Evolutionary conservation across 2,113 vertebrate genomes (phyloP), one percentile per base, ranked within the genome.

Genomic region (Origma solitaria): DNA sequence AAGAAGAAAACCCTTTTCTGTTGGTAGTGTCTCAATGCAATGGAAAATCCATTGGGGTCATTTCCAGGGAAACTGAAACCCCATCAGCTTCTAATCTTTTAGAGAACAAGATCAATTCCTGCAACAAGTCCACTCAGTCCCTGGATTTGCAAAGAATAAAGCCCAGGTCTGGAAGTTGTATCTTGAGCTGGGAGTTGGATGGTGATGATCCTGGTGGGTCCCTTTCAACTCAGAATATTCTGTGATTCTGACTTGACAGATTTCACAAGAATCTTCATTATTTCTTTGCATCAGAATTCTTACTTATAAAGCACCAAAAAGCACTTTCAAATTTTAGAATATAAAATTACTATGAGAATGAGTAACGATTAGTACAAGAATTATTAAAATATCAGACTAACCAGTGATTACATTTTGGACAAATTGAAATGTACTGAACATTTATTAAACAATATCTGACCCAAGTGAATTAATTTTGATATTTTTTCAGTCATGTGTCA

Each of bases 291-390:
- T 35, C 5, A 9, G 17, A 58, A 37, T 66, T 44, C 11, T 12
- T 68, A 22, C 18, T 42, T 27, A 15, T 18, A 35, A 18, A 44
- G 4, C 44, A 76, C 14, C 21, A 51, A 2, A 4, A 10, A 44
- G 5, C 24, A 7, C 16, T 21, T 68, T 31, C 21, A 11, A 42
- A 22, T 58, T 58, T 66, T 51, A 31, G 31, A 86, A 58, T 11
- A 9, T 1, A 66, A 58, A 66, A 58, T 50, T 42, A 6, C 20
- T 21, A 21, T 9, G 30, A 21, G 35, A 57, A 35, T 0, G 1
- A 17, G 13, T 42, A 21, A 31, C 0, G 0, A 68, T 50, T 35
- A 27, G 21, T 12, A 15, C 2, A 50, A 31, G 4, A 42, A 42
- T 31, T 57, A 42, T 58, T 58, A 31, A 16, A 31, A 14, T 22